Evolutionary conservation across 64 coral and sea anemone genomes (phyloP).

Genomic region (Pachyseris speciosa): DNA sequence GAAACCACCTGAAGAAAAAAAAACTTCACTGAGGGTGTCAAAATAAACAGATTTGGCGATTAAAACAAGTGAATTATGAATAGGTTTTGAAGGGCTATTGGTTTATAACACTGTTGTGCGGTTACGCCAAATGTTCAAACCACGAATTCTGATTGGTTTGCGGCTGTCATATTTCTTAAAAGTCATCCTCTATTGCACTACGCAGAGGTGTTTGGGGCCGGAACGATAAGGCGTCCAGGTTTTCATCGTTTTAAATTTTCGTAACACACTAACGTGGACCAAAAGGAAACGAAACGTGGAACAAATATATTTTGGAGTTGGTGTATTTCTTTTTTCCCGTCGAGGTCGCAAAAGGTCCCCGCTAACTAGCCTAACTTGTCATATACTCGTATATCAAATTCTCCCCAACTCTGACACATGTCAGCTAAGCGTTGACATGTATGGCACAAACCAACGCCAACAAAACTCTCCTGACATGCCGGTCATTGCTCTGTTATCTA

Average conservation of each 20-base stretch:
- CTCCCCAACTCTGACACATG: constrained; percentile 1
- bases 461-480: constrained; percentile 63
- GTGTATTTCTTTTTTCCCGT: neutral
- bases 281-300: neutral
- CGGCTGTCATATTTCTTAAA: constrained; percentile 25
- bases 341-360: constrained; percentile 42
- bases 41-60: constrained; percentile 1
- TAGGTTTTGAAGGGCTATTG: constrained; percentile 35
- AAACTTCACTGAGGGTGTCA: neutral
- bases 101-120: constrained; percentile 15
- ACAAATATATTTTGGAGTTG: neutral
- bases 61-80: constrained; percentile 4
- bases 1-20: constrained; percentile 1
- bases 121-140: neutral
- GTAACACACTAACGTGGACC: neutral
- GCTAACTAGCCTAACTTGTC: constrained; percentile 73
- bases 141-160: neutral
- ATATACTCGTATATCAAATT: constrained; percentile 56
- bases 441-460: constrained; percentile 32
- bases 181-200: constrained; percentile 18
- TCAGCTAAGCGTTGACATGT: constrained; percentile 37
- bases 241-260: neutral
- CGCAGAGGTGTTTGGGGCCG: constrained; percentile 15
- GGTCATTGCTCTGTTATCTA: constrained; percentile 56
- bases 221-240: neutral